Base-by-base conservation (phyloP, 1,140 invertebrate species). In the Sminthurides bifidus region DNA sequence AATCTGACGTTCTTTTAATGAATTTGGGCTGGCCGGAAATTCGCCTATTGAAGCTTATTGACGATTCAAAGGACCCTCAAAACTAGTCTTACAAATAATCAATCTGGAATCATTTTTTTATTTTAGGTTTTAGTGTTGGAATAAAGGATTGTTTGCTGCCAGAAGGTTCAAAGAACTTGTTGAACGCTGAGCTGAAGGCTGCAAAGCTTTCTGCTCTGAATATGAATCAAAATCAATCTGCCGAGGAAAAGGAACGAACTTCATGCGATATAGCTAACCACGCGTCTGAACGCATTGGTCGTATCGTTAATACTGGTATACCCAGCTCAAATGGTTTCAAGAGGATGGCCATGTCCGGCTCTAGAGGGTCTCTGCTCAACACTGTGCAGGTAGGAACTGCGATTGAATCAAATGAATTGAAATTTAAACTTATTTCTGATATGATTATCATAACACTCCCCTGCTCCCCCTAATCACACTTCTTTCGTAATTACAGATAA, bases 271-370 rank as follows among this genome's bases (percentile, higher is more conserved):
- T 74, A 93, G n/a, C n/a, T n/a, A n/a, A n/a, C n/a, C n/a, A 98
- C 71, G 96, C 96, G 81, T 87, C 95, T 81, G 96, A 99, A 76
- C 96, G 98, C 73, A 98, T 96, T 73, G 96, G 96, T 72, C 89
- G 91, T 61, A 95, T 91, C 37, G 96, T 95, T 58, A 97, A 99
- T 74, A 95, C 95, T 74, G 97, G 92, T 44, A 74, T 99, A 2
- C 98, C 94, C 48, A 95, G 98, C 68, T 96, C 93, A 73, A 99
- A 99, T 69, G 98, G 98, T 73, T 79, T 99, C 66, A 99, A 99
- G 71, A 87, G 92, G 77, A 99, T 99, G 96, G 96, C 99, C 63
- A 94, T 98, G 1, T 88, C 96, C 17, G 96, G 96, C 52, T 93
- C 95, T 0, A 99, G 99, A 73, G 96, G 96, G 44, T 98, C 94